Percentiles rank a stretch among this genome's conserved stretches.
phyloP scores from a whole-genome alignment of 2,888 invertebrate species.

The Aporophyla lueneburgensis region DNA sequence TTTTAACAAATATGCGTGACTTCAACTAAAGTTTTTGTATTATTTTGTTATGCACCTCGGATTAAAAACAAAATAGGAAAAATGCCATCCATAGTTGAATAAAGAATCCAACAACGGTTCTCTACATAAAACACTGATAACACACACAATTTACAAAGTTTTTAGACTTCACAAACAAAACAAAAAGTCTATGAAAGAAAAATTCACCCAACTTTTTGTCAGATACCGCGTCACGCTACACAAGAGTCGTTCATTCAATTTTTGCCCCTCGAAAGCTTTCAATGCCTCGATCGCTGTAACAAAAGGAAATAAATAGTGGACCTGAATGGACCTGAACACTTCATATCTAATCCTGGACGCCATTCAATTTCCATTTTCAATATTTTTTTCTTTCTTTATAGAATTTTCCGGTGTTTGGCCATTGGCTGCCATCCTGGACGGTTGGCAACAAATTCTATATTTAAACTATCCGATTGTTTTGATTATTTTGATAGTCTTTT shows the following conservation, averaged over 20 bases:
- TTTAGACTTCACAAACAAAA: background rate
- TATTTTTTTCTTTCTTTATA: constrained; percentile 4
- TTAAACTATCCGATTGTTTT: background rate
- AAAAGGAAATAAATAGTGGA: constrained; percentile 54
- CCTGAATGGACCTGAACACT: constrained; percentile 42
- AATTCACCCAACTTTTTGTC: constrained; percentile 11
- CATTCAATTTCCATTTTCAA: constrained; percentile 39
- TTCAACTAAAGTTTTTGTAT: background rate
- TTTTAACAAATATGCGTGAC: background rate
- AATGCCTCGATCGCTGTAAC: constrained; percentile 48
- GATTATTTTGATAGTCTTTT: background rate
- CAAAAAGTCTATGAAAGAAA: background rate
- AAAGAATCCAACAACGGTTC: background rate
- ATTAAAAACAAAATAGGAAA: background rate
- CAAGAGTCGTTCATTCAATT: constrained; percentile 56
- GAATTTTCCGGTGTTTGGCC: background rate
- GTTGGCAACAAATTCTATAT: constrained; percentile 1
- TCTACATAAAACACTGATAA: constrained; percentile 5
- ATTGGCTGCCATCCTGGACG: background rate
- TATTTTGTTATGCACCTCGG: background rate
- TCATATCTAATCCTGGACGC: constrained; percentile 43
- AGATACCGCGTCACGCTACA: constrained; percentile 42
- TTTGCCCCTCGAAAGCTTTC: constrained; percentile 55
- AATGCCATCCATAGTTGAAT: background rate
- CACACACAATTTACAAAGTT: background rate